A percentile compares a stretch with the other conserved stretches of the same genome.
Conservation (phyloP, 64 coral and sea anemone species). For the Cladopsammia gracilis region DNA sequence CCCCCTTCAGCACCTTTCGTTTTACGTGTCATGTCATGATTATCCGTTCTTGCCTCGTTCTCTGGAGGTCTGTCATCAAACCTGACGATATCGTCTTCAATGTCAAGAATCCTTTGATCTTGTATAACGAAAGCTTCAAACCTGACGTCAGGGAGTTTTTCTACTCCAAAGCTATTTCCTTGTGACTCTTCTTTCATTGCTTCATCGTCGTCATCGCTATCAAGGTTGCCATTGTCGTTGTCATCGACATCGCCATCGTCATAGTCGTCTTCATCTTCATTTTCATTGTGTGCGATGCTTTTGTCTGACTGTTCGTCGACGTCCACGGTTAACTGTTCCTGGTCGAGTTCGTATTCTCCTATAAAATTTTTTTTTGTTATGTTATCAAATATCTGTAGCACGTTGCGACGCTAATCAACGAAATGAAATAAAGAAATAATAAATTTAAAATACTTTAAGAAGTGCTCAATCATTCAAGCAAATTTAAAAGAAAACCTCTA, state of each 20-base stretch:
- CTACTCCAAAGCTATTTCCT: too few species aligned
- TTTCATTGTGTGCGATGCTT: not conserved
- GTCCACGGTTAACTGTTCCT: not conserved
- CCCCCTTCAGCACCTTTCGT: not conserved
- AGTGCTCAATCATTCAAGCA: too few species aligned
- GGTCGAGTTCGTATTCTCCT: not conserved
- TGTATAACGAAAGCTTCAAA: constrained; percentile 66
- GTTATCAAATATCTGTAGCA: too few species aligned
- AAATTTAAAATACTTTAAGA: too few species aligned
- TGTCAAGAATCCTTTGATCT: constrained; percentile 67
- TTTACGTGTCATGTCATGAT: not conserved
- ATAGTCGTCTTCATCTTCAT: not conserved
- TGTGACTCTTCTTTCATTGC: not conserved
- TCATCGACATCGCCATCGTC: not conserved
- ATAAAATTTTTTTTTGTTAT: too few species aligned
- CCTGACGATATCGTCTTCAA: constrained; percentile 42
- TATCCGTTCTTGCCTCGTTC: not conserved
- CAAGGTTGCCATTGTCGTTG: not conserved
- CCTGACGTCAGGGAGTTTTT: not conserved
- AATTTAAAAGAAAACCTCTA: too few species aligned
- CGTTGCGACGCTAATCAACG: too few species aligned
- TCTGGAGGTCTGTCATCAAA: not conserved
- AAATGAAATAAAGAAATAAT: too few species aligned
- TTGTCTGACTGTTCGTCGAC: not conserved
- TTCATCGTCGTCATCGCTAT: not conserved